phyloP scores from a whole-genome alignment of 2,113 vertebrate species.

The Loxodonta africana region DNA sequence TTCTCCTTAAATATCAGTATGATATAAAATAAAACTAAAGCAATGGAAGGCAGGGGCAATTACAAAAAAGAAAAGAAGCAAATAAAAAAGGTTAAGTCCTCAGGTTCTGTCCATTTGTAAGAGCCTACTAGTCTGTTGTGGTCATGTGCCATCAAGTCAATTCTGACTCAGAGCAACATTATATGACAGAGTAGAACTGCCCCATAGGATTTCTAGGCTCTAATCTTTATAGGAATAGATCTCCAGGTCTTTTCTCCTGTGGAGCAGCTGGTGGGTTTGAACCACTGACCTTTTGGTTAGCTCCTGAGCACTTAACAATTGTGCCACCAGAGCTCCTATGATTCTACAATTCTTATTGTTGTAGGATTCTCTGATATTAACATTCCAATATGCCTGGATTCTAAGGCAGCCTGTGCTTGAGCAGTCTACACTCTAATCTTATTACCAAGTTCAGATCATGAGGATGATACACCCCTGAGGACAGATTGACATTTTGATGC shows the following conservation, averaged over 20 bases:
- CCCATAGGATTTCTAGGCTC: not conserved
- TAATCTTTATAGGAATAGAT: not conserved
- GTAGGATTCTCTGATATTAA: not conserved
- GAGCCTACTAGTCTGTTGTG: not conserved
- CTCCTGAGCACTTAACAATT: not conserved
- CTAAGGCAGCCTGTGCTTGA: not conserved
- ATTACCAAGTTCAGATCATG: constrained; percentile 70
- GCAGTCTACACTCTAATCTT: constrained; percentile 72
- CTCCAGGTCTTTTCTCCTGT: not conserved
- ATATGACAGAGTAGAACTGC: not conserved
- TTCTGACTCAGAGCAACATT: not conserved
- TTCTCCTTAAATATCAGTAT: not conserved
- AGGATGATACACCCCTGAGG: constrained; percentile 86
- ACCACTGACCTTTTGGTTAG: not conserved
- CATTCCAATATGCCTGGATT: not conserved
- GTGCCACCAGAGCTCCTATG: not conserved
- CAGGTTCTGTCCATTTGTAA: not conserved
- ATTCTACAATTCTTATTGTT: not conserved
- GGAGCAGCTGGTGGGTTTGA: not conserved
- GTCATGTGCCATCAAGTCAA: not conserved
- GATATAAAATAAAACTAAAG: not conserved
- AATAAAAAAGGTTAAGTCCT: not conserved
- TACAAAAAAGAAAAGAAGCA: not conserved
- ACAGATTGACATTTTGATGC: constrained; percentile 88
- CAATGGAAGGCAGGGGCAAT: not conserved